These are phyloP conservation scores for Chymomyza amoena DNA, from an alignment of 2,888 invertebrate species.

Conservation along the genomic window DNA sequence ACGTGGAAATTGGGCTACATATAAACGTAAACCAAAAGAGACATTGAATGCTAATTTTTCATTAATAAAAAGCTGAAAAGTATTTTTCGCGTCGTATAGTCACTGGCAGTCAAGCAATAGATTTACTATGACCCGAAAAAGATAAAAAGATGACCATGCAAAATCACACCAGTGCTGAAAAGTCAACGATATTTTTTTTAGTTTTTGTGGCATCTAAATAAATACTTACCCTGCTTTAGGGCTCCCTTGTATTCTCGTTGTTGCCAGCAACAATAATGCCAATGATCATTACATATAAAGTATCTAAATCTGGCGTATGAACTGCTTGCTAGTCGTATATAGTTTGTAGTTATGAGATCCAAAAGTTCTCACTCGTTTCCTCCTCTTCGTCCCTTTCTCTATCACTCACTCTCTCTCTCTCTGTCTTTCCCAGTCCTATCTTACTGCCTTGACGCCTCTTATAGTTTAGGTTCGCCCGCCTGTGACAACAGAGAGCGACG, in stretches of 20 bases:
- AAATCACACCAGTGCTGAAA: too few relatives aligned
- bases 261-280: background rate
- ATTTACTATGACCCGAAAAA: too few relatives aligned
- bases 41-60: too few relatives aligned
- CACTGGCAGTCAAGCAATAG: too few relatives aligned
- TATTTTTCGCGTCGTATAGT: too few relatives aligned
- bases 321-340: background rate
- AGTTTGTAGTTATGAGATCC: background rate
- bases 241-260: background rate
- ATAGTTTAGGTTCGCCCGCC: background rate
- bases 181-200: too few relatives aligned
- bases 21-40: too few relatives aligned
- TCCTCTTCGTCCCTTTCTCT: background rate
- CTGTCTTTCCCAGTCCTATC: background rate
- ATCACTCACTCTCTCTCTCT: background rate
- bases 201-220: background rate
- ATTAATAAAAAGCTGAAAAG: too few relatives aligned
- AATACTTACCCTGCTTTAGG: background rate
- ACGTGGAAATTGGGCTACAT: too few relatives aligned
- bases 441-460: background rate
- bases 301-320: too few relatives aligned
- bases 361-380: background rate
- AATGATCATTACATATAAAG: too few relatives aligned
- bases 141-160: too few relatives aligned
- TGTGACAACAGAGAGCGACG: slow-evolving; percentile 14